These are phyloP conservation scores for Monarcha castaneiventris DNA, from an alignment of 2,113 vertebrate species.

Conservation along the genomic window DNA sequence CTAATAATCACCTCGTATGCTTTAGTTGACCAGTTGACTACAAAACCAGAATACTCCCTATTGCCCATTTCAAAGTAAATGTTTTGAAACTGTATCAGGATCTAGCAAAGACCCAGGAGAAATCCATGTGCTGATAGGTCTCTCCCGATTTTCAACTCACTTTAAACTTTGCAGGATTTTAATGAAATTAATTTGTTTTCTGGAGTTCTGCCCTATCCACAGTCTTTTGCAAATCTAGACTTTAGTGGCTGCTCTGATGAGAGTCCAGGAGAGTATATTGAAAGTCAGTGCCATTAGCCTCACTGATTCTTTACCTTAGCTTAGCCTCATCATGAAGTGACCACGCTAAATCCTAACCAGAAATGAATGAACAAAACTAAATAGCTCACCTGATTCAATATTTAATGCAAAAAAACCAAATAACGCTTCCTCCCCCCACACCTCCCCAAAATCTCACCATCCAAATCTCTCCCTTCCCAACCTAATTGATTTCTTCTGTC, in stretches of 20 bases:
- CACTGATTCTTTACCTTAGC: background rate
- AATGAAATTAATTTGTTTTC: background rate
- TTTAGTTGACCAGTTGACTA: background rate
- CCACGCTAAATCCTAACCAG: background rate
- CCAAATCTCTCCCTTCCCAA: background rate
- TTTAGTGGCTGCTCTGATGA: background rate
- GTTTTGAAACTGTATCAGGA: conserved; percentile 32
- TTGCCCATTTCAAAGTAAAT: conserved; percentile 34
- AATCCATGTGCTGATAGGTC: background rate
- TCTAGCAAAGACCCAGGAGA: background rate
- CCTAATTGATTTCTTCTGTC: background rate
- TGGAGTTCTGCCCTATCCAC: background rate
- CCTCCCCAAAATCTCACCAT: background rate
- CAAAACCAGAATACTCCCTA: conserved; percentile 16
- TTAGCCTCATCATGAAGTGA: background rate
- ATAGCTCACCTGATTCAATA: background rate
- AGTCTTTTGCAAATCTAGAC: background rate
- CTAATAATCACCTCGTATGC: background rate
- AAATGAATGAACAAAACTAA: background rate
- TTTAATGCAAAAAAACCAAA: background rate
- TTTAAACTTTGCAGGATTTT: background rate
- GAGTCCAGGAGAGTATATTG: background rate
- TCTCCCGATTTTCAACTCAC: background rate
- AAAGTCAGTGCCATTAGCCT: background rate
- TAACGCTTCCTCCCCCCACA: background rate